Conservation (phyloP, 2,888 invertebrate species). For the Anthophora plumipes region DNA sequence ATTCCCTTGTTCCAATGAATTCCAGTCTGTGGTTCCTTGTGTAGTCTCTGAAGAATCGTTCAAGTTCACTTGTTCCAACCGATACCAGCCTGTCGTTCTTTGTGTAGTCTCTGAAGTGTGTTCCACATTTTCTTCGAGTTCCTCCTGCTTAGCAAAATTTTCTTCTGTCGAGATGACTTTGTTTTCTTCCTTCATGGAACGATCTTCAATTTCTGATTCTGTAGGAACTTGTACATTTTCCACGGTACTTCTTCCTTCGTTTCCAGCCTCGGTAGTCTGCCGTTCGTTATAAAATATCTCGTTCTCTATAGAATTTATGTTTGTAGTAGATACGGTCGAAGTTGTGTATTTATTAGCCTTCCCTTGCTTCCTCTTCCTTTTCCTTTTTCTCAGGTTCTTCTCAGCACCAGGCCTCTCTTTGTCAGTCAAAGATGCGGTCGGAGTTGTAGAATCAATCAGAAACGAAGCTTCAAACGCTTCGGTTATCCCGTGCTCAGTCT, state of each 20-base stretch:
- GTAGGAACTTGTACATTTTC: background rate
- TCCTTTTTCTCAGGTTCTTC: conserved; percentile 6
- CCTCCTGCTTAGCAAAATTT: no score
- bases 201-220: no score
- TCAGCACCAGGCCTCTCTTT: background rate
- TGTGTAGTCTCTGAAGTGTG: background rate
- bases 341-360: background rate
- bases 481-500: background rate
- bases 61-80: background rate
- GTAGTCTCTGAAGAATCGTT: background rate
- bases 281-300: background rate
- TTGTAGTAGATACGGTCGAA: background rate
- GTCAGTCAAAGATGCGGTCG: no score
- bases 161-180: background rate
- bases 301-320: background rate
- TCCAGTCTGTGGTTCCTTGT: background rate
- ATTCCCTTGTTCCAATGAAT: background rate
- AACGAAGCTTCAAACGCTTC: rapidly evolving
- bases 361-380: background rate
- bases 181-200: background rate
- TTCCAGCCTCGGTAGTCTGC: no score
- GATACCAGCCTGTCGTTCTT: background rate
- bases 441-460: background rate
- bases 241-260: background rate
- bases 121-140: no score